Base-by-base conservation (phyloP, 1,140 invertebrate species). In the Tetranychus cinnabarinus region DNA sequence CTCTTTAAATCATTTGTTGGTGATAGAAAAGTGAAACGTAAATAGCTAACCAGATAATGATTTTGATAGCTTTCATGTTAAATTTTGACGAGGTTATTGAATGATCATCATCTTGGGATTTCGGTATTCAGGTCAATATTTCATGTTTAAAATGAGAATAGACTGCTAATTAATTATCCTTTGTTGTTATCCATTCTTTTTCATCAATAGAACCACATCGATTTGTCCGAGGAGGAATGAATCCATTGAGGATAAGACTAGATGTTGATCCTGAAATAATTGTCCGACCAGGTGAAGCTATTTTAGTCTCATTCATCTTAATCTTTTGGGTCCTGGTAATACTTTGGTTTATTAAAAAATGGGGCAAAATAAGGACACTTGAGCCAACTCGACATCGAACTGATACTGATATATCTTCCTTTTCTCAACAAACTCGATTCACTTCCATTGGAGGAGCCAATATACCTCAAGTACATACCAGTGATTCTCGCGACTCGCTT, bases 331-430 rank as follows among this genome's bases (percentile, higher is more conserved):
- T 58, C 5, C 5, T 31, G 23, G 42, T 58, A 3, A 58, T 58
- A 8, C 36, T 58, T 46, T n/a, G 8, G n/a, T 58, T 58, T 45
- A 58, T 58, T 23, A 58, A 58, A 33, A 58, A 58, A 34, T 58
- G 57, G 57, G 57, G 57, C 12, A 58, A 58, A 58, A 58, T 58
- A 23, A 12, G 57, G 8, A 58, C 37, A 5, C 31, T 58, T 12
- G 57, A 58, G 12, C 37, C 37, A 3, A 58, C 57, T 1, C n/a
- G 42, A 31, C 37, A n/a, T 8, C 37, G 37, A 42, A 58, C 57
- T 10, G 42, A 58, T 45, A 10, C 37, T 7, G 42, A 58, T 45
- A 37, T 56, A 56, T 33, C 57, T n/a, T 42, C 37, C 36, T 45
- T 58, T 46, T 23, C 37, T 39, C 37, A 42, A 12, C 36, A 58